Base-by-base conservation (phyloP, 1,140 invertebrate species). In the Cotesia chilonis region DNA sequence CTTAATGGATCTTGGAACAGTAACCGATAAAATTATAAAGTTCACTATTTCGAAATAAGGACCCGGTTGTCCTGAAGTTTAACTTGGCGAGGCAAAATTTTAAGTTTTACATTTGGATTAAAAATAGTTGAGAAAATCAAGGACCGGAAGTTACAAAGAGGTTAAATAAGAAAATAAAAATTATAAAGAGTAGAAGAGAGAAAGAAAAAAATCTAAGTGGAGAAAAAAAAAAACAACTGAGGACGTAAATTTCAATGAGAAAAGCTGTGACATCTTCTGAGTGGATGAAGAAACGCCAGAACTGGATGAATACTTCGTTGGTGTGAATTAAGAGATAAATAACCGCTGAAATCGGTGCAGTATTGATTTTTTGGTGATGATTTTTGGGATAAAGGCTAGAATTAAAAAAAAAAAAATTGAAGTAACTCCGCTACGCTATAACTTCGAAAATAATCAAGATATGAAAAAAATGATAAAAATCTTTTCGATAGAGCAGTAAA, bases 1-100 rank as follows among this genome's bases (percentile, higher is more conserved):
- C 76, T 76, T 81, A 81, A 81, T 81, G 78, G 72, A 75, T 77
- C 63, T 77, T 76, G 74, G 74, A 74, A 68, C 52, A 63, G 68
- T 55, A 75, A 74, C 73, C 75, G 77, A 80, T 80, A 80, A 80
- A 80, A 80, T 80, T 80, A 79, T 79, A 76, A 80, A 80, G 71
- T 79, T 80, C 72, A 12, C 57, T 36, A 65, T 68, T 47, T 47
- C 41, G 5, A 47, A 47, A 47, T 47, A 47, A 47, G 41, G 41
- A 6, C 6, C 9, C 5, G 66, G 28, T 70, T 35, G 35, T 57
- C 36, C 5, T 37, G n/a, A 36, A 20, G 36, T 37, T 70, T 59
- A 73, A 67, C 36, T 74, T 74, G 64, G 69, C 73, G 55, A 68
- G 68, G 70, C 55, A 70, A 70, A 66, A 73, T 73, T 61, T 54